A percentile compares a stretch with the other conserved stretches of the same genome.
Evolutionary conservation across 2,888 invertebrate species (phyloP).

Genomic region (Gryllus longicercus): DNA sequence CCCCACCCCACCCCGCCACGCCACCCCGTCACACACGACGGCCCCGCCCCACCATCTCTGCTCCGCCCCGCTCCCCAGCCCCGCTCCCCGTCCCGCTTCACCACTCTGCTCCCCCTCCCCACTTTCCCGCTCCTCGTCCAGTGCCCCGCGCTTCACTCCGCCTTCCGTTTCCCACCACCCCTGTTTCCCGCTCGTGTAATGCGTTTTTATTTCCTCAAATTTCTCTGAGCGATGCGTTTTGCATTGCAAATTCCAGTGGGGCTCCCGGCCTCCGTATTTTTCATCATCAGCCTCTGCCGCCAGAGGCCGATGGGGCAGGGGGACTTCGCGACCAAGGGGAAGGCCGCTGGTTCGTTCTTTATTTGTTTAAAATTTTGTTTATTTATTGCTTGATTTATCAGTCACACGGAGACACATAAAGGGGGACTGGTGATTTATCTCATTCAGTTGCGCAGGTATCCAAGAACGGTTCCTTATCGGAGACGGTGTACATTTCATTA

Average conservation of each 20-base stretch:
- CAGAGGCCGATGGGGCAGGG: too few relatives aligned
- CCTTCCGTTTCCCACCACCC: too few relatives aligned
- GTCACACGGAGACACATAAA: too few relatives aligned
- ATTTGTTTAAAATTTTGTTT: too few relatives aligned
- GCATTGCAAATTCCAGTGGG: not conserved
- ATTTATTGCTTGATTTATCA: too few relatives aligned
- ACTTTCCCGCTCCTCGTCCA: not conserved
- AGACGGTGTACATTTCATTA: too few relatives aligned
- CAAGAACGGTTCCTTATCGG: too few relatives aligned
- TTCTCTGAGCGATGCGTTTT: not conserved
- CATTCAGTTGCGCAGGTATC: too few relatives aligned
- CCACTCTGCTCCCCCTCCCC: not conserved
- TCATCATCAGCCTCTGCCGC: not conserved
- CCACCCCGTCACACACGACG: not conserved
- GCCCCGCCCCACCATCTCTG: not conserved
- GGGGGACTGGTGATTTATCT: too few relatives aligned
- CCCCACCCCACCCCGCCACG: too few relatives aligned
- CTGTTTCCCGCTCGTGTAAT: slow-evolving; percentile 1
- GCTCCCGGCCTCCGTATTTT: not conserved
- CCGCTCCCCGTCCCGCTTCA: not conserved
- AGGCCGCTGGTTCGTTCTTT: too few relatives aligned
- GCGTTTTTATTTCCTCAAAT: slow-evolving; percentile 17
- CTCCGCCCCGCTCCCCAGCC: not conserved
- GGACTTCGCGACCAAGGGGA: too few relatives aligned
- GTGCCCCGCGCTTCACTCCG: not conserved